A percentile compares a stretch with the other conserved stretches of the same genome.
These are phyloP conservation scores for Tromatobia lineatoria DNA, from an alignment of 2,888 invertebrate species.

Conservation along the genomic window DNA sequence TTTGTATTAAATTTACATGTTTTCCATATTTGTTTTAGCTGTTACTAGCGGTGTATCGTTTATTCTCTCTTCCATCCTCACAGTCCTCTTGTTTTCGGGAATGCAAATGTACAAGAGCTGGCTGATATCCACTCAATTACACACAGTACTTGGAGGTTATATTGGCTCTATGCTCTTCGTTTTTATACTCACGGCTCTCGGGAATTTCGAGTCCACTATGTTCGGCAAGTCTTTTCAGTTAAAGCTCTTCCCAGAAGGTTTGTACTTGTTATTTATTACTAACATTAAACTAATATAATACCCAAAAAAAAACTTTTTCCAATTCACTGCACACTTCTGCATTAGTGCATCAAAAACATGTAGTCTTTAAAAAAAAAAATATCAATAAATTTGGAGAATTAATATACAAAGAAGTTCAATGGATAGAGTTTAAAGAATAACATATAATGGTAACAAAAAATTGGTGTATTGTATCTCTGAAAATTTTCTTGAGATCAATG, in stretches of 20 bases:
- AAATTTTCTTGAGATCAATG: too few species aligned
- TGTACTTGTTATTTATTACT: background rate
- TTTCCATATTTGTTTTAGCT: slow-evolving; percentile 86
- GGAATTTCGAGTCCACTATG: slow-evolving; percentile 93
- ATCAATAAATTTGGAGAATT: too few species aligned
- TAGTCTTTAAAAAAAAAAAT: too few species aligned
- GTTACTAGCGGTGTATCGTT: slow-evolving; percentile 92
- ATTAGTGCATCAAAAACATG: too few species aligned
- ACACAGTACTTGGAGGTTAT: slow-evolving; percentile 96
- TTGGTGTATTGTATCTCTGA: too few species aligned
- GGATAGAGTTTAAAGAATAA: too few species aligned
- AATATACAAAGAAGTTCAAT: too few species aligned
- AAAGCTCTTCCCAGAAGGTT: slow-evolving; percentile 94
- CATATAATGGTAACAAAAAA: too few species aligned
- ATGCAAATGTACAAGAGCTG: slow-evolving; percentile 96
- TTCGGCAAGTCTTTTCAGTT: slow-evolving; percentile 96
- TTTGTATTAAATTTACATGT: slow-evolving; percentile 11
- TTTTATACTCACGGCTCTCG: slow-evolving; percentile 94
- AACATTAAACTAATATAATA: background rate
- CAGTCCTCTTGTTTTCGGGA: slow-evolving; percentile 94
- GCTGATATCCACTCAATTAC: slow-evolving; percentile 92
- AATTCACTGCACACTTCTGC: too few species aligned
- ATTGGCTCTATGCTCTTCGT: slow-evolving; percentile 95
- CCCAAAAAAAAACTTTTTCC: background rate
- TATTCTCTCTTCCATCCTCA: slow-evolving; percentile 92